Conservation (phyloP, 2,113 vertebrate genomes). For the Porphyrio hochstetteri region DNA sequence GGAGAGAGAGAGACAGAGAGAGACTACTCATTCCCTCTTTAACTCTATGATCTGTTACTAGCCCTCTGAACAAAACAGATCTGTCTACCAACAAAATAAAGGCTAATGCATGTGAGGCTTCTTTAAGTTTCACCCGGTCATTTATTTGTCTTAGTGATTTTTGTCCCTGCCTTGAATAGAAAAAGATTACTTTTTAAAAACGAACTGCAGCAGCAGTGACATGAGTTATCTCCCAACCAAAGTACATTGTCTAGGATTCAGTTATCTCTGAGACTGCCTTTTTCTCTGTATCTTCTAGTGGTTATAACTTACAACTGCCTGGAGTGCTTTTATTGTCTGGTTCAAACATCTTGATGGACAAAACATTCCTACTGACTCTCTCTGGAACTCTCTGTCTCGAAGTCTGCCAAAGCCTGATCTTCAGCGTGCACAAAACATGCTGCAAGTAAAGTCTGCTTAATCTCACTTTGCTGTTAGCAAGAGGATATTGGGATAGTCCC, state of each 20-base stretch:
- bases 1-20: not conserved
- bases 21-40: not conserved
- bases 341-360: constrained; percentile 58
- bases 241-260: constrained; percentile 47
- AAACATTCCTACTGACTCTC: constrained; percentile 43
- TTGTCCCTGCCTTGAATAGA: constrained; percentile 30
- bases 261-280: constrained; percentile 42
- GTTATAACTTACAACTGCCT: constrained; percentile 65
- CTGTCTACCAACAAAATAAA: constrained; percentile 42
- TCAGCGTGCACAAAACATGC: not conserved
- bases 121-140: constrained; percentile 3
- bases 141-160: constrained; percentile 53
- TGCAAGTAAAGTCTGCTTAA: constrained; percentile 7
- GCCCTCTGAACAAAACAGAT: constrained; percentile 2
- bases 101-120: constrained; percentile 6
- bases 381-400: not conserved
- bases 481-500: not conserved
- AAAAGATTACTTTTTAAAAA: constrained; percentile 60
- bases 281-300: constrained; percentile 27
- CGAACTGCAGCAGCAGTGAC: constrained; percentile 7
- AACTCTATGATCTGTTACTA: constrained; percentile 1
- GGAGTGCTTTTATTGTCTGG: constrained; percentile 54
- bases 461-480: constrained; percentile 24
- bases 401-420: not conserved
- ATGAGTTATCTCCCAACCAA: constrained; percentile 46